A percentile compares a stretch with the other conserved stretches of the same genome.
phyloP scores from a whole-genome alignment of 2,888 invertebrate species.

The Drosophila mulleri region DNA sequence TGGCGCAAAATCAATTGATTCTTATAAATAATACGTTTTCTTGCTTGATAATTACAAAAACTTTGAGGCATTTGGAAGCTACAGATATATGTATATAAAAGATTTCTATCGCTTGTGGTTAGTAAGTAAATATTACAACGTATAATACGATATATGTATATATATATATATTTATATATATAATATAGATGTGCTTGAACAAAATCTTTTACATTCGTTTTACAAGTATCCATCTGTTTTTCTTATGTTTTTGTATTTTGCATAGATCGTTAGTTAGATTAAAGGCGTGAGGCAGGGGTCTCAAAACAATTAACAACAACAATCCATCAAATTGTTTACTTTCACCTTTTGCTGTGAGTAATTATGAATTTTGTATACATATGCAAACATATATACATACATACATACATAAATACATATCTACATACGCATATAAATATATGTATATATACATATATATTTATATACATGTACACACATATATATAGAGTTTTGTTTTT shows the following conservation, averaged over 20 bases:
- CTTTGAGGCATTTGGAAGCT: conserved; percentile 39
- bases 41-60: conserved; percentile 34
- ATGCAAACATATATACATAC: conserved; percentile 45
- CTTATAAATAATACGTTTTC: conserved; percentile 56
- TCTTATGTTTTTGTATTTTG: conserved; percentile 4
- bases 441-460: conserved; percentile 1
- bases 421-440: conserved; percentile 18
- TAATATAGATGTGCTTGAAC: conserved; percentile 26
- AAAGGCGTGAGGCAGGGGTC: conserved; percentile 47
- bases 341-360: conserved; percentile 80
- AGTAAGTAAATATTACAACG: conserved; percentile 43
- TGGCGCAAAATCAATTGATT: conserved; percentile 52
- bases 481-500: conserved; percentile 2
- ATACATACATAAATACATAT: conserved; percentile 28
- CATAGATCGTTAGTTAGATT: conserved; percentile 31
- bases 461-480: conserved; percentile 45
- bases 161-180: conserved; percentile 23
- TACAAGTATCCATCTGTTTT: conserved; percentile 18
- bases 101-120: conserved; percentile 36
- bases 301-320: conserved; percentile 70
- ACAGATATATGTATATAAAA: conserved; percentile 18
- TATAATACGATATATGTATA: conserved; percentile 35
- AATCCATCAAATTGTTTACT: conserved; percentile 82
- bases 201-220: conserved; percentile 22
- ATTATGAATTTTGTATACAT: conserved; percentile 54